These are phyloP conservation scores for Poecilobothrus nobilitatus DNA, from an alignment of 2,888 invertebrate species.

Conservation along the genomic window DNA sequence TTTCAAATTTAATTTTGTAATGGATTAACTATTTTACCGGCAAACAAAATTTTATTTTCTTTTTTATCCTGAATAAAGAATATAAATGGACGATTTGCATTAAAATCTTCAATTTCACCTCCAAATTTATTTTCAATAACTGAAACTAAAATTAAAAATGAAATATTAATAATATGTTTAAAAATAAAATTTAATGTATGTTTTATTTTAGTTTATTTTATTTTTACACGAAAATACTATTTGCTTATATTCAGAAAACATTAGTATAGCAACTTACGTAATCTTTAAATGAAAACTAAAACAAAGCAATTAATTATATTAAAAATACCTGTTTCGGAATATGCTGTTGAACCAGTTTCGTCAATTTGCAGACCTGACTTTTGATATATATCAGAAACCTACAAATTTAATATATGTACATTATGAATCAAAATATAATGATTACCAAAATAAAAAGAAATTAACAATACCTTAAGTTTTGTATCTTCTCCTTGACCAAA, in stretches of 20 bases:
- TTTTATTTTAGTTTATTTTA: not conserved
- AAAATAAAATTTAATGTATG: too few species aligned
- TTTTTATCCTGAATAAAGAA: slow-evolving; percentile 71
- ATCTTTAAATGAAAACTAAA: too few species aligned
- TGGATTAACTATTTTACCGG: slow-evolving; percentile 65
- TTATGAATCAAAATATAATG: too few species aligned
- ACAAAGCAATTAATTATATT: slow-evolving; percentile 23
- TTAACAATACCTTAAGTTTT: slow-evolving; percentile 51
- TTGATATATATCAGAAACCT: slow-evolving; percentile 54
- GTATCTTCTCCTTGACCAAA: slow-evolving; percentile 53
- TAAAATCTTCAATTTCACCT: slow-evolving; percentile 51
- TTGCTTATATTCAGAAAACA: too few species aligned
- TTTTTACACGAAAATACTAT: too few species aligned
- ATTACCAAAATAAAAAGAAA: not conserved
- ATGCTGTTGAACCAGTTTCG: slow-evolving; percentile 64
- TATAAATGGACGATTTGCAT: slow-evolving; percentile 66
- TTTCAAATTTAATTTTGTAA: slow-evolving; percentile 20
- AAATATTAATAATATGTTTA: not conserved
- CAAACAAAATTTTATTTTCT: slow-evolving; percentile 63
- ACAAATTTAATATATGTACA: not conserved
- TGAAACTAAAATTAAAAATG: slow-evolving; percentile 40
- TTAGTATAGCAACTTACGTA: too few species aligned
- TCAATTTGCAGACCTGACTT: slow-evolving; percentile 68
- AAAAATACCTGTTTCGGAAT: slow-evolving; percentile 57
- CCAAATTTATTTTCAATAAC: slow-evolving; percentile 65